Percentiles rank a stretch among this genome's conserved stretches.
Conservation (phyloP, 2,113 vertebrate species). For the Microcebus tavaratra region DNA sequence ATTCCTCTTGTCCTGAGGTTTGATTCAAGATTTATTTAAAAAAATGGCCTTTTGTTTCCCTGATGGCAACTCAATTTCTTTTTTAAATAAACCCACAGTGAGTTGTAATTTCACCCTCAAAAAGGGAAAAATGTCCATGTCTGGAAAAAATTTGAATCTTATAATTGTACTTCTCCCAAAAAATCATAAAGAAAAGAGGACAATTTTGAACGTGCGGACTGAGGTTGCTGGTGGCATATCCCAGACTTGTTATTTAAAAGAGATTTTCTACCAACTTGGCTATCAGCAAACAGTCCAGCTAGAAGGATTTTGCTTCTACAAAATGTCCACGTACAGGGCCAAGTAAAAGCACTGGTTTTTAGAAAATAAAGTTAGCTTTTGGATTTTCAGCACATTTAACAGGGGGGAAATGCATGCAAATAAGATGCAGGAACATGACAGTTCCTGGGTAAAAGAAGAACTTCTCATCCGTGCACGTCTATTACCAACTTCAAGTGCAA, state of each 20-base stretch:
- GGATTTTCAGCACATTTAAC: slow-evolving; percentile 36
- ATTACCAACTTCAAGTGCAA: background rate
- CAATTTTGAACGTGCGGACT: background rate
- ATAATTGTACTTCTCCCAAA: background rate
- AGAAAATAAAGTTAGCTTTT: slow-evolving; percentile 51
- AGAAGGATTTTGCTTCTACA: background rate
- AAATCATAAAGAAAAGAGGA: slow-evolving; percentile 43
- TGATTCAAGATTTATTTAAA: background rate
- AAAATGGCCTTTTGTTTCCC: background rate
- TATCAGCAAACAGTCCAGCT: background rate
- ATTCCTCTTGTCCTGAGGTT: background rate
- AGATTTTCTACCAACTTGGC: slow-evolving; percentile 11
- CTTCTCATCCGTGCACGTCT: slow-evolving; percentile 17
- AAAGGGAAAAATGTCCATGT: background rate
- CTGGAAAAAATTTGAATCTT: slow-evolving; percentile 16
- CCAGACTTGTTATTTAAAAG: background rate
- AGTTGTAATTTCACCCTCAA: slow-evolving; percentile 48
- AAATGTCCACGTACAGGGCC: background rate
- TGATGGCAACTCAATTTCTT: slow-evolving; percentile 43
- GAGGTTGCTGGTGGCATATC: background rate
- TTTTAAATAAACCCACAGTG: background rate
- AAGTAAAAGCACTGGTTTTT: slow-evolving; percentile 42
- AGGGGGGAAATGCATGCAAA: slow-evolving; percentile 44
- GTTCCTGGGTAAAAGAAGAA: slow-evolving; percentile 12
- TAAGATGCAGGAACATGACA: slow-evolving; percentile 8